Evolutionary conservation across 1,140 invertebrate species (phyloP), one percentile per base, ranked within the genome.

Genomic region (Drosophila melanogaster): DNA sequence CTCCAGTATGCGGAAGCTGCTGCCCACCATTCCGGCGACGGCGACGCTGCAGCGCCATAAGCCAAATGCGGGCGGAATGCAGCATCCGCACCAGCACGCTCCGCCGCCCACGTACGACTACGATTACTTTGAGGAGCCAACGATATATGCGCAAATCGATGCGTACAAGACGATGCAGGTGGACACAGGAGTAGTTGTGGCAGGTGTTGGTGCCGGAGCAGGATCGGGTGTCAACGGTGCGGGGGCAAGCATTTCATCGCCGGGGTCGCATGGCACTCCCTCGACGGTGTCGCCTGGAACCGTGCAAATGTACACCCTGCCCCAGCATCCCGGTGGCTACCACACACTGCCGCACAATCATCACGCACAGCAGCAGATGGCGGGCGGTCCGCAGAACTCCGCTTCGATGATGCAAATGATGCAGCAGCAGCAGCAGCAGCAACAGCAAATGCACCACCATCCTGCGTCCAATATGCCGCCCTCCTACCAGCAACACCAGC

Each of bases 111-210:
- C 93, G 58, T 93, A 83, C 69, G 92, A 86, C 69, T 86, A 86
- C 84, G 92, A 86, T 79, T 86, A 86, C 84, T 89, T 90, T 64
- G 93, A 94, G 54, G 93, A 94, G 60, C 92, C 94, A 24, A 95
- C 95, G 59, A 94, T 95, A 75, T 95, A 95, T 81, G 95, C 95
- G 22, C 95, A 95, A 92, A 95, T 96, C 90, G 95, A 96, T 91
- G 95, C 95, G 84, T 94, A 92, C 53, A 92, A 92, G 62, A 89
- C 90, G 58, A 75, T 83, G 72, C 77, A 84, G 75, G 84, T 87
- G 76, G 83, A 86, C 54, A 79, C 78, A n/a, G 61, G 26, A 2
- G 38, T 90, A 3, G 76, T 89, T 4, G 78, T 86, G 24, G 22
- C 14, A 22, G 24, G 26, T 30, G 26, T 30, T 7, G n/a, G 7